These are phyloP conservation scores for Trichogramma dendrolimi DNA, from an alignment of 2,888 invertebrate genomes.

Conservation along the genomic window DNA sequence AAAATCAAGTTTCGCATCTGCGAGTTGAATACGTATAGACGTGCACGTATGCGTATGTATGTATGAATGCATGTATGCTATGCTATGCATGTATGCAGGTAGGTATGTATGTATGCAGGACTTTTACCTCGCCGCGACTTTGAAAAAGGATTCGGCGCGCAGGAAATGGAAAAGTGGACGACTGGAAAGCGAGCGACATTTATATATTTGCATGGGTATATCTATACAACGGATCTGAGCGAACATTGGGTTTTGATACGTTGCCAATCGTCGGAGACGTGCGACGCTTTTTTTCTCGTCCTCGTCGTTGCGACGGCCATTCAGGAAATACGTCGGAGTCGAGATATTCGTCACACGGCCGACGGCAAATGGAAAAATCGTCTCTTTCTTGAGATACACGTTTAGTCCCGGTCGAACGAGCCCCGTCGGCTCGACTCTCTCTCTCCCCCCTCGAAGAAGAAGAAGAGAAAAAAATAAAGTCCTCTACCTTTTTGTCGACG, in stretches of 20 bases:
- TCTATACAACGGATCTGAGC: no score
- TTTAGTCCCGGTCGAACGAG: conserved; percentile 14
- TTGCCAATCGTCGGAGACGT: conserved; percentile 10
- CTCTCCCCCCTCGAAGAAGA: no score
- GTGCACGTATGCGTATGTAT: no score
- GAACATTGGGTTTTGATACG: conserved; percentile 5
- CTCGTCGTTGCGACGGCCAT: background rate
- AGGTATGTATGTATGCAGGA: no score
- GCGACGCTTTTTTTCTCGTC: background rate
- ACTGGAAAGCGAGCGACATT: no score
- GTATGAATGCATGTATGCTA: no score
- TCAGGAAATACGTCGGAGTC: conserved; percentile 9
- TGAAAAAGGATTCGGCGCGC: background rate
- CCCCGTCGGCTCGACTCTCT: background rate
- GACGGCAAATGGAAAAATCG: conserved; percentile 14
- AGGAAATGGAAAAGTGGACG: background rate
- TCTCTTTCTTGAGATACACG: background rate
- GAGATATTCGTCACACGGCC: background rate
- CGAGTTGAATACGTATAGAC: no score
- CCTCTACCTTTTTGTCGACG: background rate
- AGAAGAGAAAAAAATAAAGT: conserved; percentile 3
- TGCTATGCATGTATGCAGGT: no score
- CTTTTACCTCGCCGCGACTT: no score
- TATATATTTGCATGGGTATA: no score
- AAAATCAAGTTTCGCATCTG: background rate